These are phyloP conservation scores for Gandaritis pyraliata DNA, from an alignment of 2,888 invertebrate species.

Conservation along the genomic window DNA sequence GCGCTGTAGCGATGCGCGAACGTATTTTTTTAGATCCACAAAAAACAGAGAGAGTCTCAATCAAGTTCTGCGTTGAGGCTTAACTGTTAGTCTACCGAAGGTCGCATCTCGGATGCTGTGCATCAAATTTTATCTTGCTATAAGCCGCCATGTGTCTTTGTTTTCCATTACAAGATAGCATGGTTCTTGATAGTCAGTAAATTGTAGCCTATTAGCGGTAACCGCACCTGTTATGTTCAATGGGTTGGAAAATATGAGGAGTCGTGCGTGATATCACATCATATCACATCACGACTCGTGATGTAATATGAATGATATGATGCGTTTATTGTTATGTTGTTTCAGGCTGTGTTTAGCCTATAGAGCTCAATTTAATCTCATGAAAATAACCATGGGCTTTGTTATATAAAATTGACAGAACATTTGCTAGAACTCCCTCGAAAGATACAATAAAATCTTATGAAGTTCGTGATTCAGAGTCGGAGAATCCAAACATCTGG, in stretches of 20 bases:
- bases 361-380: too few relatives aligned
- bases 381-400: too few relatives aligned
- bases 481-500: slow-evolving; percentile 5
- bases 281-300: too few relatives aligned
- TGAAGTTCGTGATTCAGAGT: slow-evolving; percentile 2
- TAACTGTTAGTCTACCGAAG: background rate
- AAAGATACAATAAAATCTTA: background rate
- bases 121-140: slow-evolving; percentile 14
- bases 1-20: too few relatives aligned
- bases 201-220: slow-evolving; percentile 14
- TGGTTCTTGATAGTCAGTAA: slow-evolving; percentile 21
- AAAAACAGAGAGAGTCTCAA: too few relatives aligned
- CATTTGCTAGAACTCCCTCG: background rate
- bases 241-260: slow-evolving; percentile 10
- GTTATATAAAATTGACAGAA: too few relatives aligned
- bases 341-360: too few relatives aligned
- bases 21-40: too few relatives aligned
- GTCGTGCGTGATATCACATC: too few relatives aligned
- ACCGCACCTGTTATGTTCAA: slow-evolving; percentile 15
- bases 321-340: too few relatives aligned
- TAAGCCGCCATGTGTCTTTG: slow-evolving; percentile 14
- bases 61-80: too few relatives aligned
- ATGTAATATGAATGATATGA: too few relatives aligned
- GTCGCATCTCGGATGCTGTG: slow-evolving; percentile 2
- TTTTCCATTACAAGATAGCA: slow-evolving; percentile 12